Base-by-base conservation (phyloP, 2,888 invertebrate species). In the Coelopa pilipes region DNA sequence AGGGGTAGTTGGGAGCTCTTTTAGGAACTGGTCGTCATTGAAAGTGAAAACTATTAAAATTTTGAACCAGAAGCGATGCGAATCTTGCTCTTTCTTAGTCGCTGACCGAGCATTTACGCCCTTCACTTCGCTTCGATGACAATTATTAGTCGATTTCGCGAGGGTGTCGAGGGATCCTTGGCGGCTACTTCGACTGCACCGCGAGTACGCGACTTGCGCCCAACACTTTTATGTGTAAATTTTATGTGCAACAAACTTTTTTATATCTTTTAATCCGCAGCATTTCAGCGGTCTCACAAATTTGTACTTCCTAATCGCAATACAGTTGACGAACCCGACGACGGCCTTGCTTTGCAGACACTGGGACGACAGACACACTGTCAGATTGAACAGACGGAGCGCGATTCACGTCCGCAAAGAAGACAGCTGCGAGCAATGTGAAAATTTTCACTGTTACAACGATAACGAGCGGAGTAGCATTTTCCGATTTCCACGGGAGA, bases 361-460 rank as follows among this genome's bases (percentile, higher is more conserved):
- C 65, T 17, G 19, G 24, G 46, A 46, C 46, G 47, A 65, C 19
- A 65, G 65, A 47, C 19, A 45, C 15, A 46, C 55, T 34, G 34
- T 34, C 34, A 34, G 34, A 34, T n/a, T 34, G 34, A 34, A 34
- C 34, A 55, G 21, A 62, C 34, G 19, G 24, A 49, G 47, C 21
- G n/a, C 49, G 57, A 15, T 34, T 34, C 34, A 34, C 34, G 34
- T 34, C 34, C 34, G 34, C 2, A 4, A 34, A 34, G 53, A 59
- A 21, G 19, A 24, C 46, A 13, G 57, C 57, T 68, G 68, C 34
- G 46, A 15, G 50, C 55, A 45, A 10, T 68, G 12, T 53, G 53
- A 24, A 21, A 34, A 69, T 59, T 68, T 69, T 69, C 69, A 59
- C 59, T 69, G 66, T 19, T 12, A 21, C 49, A 50, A 46, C n/a